Evolutionary conservation across 2,888 invertebrate species (phyloP), one percentile per base, ranked within the genome.

Genomic region (Mimachlamys varia): DNA sequence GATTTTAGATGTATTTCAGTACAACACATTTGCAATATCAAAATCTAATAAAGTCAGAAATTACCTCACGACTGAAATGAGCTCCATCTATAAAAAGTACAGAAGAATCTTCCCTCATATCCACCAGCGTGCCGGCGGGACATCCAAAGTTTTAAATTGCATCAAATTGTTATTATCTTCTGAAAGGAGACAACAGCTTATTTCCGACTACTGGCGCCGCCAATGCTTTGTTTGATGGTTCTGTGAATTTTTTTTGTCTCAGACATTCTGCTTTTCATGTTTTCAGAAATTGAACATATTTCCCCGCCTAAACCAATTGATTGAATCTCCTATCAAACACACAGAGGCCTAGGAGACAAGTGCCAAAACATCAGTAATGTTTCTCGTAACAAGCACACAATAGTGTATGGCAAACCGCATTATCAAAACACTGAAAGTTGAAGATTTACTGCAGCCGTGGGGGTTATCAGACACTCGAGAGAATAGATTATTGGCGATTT

Each of bases 1-100:
- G 76, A 76, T 76, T 76, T 27, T 76, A n/a, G 62, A 22, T 62
- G 22, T 62, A 76, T 76, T 62, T 15, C 76, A 12, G 76, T 76
- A 76, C 76, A 1, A 76, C 76, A 76, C 76, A 76, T 76, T 76
- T 7, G 76, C 33, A 76, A 76, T 33, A 76, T 76, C 76, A 76
- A 76, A 76, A 76, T 76, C 76, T 76, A 12, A 27, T 76, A 76
- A 76, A 27, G 33, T 76, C 76, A 22, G 76, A 76, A 33, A 76
- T 76, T 76, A 76, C 76, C 33, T 76, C 76, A 76, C 76, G 33
- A 76, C 76, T 76, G 76, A 76, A 76, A 76, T 76, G 76, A 76
- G 76, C 12, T 76, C 22, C 76, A 27, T 33, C 19, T 76, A 76
- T 76, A 76, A 76, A 76, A 76, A 76, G 33, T 76, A 15, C 27